Evolutionary conservation across 2,113 vertebrate genomes (phyloP).

Genomic region (Scatophagus argus): DNA sequence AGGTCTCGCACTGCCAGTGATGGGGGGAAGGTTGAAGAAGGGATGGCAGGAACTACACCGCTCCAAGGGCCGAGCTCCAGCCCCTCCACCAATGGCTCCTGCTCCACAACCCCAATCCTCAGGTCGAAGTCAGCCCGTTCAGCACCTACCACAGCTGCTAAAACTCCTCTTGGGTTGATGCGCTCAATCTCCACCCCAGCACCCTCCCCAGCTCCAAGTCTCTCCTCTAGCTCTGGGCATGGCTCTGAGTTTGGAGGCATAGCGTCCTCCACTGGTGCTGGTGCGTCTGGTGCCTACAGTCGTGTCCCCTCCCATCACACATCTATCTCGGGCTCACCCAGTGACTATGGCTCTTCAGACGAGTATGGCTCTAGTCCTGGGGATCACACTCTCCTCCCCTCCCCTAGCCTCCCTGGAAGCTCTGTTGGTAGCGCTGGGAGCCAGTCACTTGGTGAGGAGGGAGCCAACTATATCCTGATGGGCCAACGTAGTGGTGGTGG

Average conservation of each 20-base stretch:
- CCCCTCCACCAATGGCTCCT: slow-evolving; percentile 82
- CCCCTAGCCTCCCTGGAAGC: slow-evolving; percentile 70
- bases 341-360: slow-evolving; percentile 88
- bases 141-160: slow-evolving; percentile 67
- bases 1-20: slow-evolving; percentile 84
- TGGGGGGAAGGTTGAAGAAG: slow-evolving; percentile 77
- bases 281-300: slow-evolving; percentile 71
- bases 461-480: slow-evolving; percentile 86
- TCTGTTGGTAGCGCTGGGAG: slow-evolving; percentile 72
- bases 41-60: slow-evolving; percentile 29
- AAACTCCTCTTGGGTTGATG: slow-evolving; percentile 81
- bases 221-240: slow-evolving; percentile 79
- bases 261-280: slow-evolving; percentile 42
- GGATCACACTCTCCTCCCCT: slow-evolving; percentile 75
- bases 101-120: slow-evolving; percentile 82
- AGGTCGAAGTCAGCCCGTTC: slow-evolving; percentile 81
- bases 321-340: slow-evolving; percentile 83
- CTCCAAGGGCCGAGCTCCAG: slow-evolving; percentile 71
- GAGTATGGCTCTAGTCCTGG: slow-evolving; percentile 87
- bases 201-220: slow-evolving; percentile 71
- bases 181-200: slow-evolving; percentile 83
- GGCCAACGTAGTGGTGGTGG: slow-evolving; percentile 63
- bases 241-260: slow-evolving; percentile 79
- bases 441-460: slow-evolving; percentile 74
- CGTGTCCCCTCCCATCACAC: slow-evolving; percentile 67